These are phyloP conservation scores for Epizoanthus fatuus DNA, from an alignment of 92 coral and sea anemone species.

Conservation along the genomic window DNA sequence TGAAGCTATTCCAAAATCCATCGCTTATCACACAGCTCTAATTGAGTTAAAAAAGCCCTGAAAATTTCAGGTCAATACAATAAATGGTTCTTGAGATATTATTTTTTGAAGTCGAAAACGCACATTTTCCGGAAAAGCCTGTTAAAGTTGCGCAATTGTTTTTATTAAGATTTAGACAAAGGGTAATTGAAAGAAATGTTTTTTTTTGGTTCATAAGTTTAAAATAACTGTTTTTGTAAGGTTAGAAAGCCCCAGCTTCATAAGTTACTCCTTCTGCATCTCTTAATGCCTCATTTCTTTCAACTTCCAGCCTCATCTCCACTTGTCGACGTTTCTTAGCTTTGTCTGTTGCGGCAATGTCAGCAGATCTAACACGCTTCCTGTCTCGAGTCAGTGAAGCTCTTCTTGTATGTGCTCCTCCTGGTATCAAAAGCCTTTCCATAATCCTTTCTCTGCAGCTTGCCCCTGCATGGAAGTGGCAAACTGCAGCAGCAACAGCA, in stretches of 20 bases:
- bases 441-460: constrained; percentile 11
- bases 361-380: not conserved
- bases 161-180: not conserved
- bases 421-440: constrained; percentile 52
- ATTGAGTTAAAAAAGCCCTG: constrained; percentile 17
- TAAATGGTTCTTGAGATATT: constrained; percentile 23
- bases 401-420: constrained; percentile 7
- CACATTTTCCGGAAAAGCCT: constrained; percentile 27
- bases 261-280: not conserved
- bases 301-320: too few relatives aligned
- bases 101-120: constrained; percentile 23
- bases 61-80: not conserved
- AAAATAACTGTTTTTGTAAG: not conserved
- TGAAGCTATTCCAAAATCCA: constrained; percentile 14
- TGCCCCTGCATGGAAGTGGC: constrained; percentile 38
- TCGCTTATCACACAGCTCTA: constrained; percentile 18
- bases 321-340: too few relatives aligned
- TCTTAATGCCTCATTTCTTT: not conserved
- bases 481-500: constrained; percentile 40
- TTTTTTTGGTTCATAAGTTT: not conserved
- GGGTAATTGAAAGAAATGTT: not conserved
- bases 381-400: not conserved
- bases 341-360: too few relatives aligned
- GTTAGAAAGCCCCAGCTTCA: not conserved
- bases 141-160: constrained; percentile 13